A percentile compares a stretch with the other conserved stretches of the same genome.
These are phyloP conservation scores for Ficedula albicollis DNA, from an alignment of 2,797 vertebrate species.

Conservation along the genomic window DNA sequence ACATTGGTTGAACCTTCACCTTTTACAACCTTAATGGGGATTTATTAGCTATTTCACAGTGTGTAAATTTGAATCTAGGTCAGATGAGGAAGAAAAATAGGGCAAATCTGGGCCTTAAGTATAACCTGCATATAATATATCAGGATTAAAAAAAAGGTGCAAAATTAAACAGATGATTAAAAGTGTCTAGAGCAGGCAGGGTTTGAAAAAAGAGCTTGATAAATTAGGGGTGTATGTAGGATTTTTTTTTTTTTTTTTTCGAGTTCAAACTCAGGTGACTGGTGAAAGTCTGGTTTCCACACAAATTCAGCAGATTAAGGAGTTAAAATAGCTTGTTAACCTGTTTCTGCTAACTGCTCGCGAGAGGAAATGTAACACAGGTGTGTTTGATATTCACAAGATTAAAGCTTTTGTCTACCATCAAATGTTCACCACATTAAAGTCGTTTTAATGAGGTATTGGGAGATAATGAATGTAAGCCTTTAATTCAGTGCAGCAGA, in stretches of 20 bases:
- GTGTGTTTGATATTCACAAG: slow-evolving; percentile 77
- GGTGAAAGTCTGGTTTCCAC: slow-evolving; percentile 64
- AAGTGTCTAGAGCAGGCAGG: slow-evolving; percentile 61
- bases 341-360: slow-evolving; percentile 72
- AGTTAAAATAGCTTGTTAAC: slow-evolving; percentile 76
- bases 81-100: slow-evolving; percentile 77
- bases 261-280: slow-evolving; percentile 64
- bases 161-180: slow-evolving; percentile 76
- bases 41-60: slow-evolving; percentile 83
- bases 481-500: slow-evolving; percentile 73
- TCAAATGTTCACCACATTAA: slow-evolving; percentile 77
- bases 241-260: background rate
- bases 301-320: slow-evolving; percentile 60
- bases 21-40: slow-evolving; percentile 82
- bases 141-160: slow-evolving; percentile 54
- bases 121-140: slow-evolving; percentile 74
- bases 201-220: slow-evolving; percentile 63
- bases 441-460: slow-evolving; percentile 77
- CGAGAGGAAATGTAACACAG: slow-evolving; percentile 79
- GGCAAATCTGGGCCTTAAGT: slow-evolving; percentile 69
- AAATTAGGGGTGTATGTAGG: slow-evolving; percentile 50
- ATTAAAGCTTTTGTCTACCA: slow-evolving; percentile 78
- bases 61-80: slow-evolving; percentile 83
- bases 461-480: slow-evolving; percentile 78
- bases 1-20: slow-evolving; percentile 78